Percentiles rank a stretch among this genome's conserved stretches.
Conservation (phyloP, 2,113 vertebrate species). For the Prolemur simus region DNA sequence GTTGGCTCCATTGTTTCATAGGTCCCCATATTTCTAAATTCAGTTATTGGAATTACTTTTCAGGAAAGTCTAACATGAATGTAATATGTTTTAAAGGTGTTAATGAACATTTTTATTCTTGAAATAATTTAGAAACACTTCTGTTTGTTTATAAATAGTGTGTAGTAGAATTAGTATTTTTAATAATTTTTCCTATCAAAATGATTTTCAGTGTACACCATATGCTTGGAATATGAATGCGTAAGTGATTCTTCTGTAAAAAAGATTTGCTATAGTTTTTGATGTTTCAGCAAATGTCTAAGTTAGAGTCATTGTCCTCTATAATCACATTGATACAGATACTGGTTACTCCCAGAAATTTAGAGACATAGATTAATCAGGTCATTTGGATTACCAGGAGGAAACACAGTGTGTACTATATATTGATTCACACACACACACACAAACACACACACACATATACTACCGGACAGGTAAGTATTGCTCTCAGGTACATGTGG, state of each 20-base stretch:
- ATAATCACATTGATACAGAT: background rate
- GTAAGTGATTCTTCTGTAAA: background rate
- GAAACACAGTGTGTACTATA: background rate
- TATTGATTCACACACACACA: background rate
- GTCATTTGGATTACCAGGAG: background rate
- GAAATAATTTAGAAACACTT: background rate
- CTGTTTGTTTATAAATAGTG: background rate
- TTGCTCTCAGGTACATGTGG: fast-evolving
- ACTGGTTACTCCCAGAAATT: background rate
- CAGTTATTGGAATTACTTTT: constrained; percentile 11
- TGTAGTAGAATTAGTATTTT: background rate
- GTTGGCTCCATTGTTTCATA: background rate
- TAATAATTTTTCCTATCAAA: background rate
- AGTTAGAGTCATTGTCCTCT: background rate
- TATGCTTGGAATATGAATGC: background rate
- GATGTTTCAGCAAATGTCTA: background rate
- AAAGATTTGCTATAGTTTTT: background rate
- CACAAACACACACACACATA: no score
- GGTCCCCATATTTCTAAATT: background rate
- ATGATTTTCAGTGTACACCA: background rate
- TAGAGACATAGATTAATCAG: background rate
- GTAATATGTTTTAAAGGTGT: background rate
- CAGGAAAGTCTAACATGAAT: background rate
- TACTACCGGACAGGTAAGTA: background rate
- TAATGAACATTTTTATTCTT: constrained; percentile 1